These are phyloP conservation scores for Centropus unirufus DNA, from an alignment of 2,113 vertebrate genomes.

Conservation along the genomic window DNA sequence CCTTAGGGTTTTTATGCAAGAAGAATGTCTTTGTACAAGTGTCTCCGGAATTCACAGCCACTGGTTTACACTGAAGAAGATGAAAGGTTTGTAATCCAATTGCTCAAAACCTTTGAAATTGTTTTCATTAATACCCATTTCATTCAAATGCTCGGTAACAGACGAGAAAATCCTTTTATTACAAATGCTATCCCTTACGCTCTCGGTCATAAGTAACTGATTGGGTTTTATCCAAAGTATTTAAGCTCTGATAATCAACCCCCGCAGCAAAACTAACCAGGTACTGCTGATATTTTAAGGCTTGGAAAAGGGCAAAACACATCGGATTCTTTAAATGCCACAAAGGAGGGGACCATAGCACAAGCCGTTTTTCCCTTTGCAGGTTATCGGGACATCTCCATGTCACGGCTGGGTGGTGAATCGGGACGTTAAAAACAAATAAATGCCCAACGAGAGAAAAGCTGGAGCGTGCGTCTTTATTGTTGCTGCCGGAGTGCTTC, in stretches of 20 bases:
- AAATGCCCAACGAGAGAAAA: neutral
- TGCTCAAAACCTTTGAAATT: conserved; percentile 13
- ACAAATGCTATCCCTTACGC: neutral
- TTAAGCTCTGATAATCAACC: neutral
- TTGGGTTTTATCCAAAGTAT: neutral
- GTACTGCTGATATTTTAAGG: neutral
- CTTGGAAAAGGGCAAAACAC: neutral
- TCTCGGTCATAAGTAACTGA: neutral
- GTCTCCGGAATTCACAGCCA: neutral
- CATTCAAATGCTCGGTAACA: neutral
- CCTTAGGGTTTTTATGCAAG: neutral
- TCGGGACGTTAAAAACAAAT: rapidly evolving
- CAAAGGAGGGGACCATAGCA: neutral
- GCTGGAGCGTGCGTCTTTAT: rapidly evolving
- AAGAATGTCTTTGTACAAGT: neutral
- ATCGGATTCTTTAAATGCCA: neutral
- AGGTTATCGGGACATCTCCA: neutral
- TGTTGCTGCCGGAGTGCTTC: neutral
- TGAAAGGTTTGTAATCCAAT: conserved; percentile 5
- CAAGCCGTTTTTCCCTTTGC: neutral
- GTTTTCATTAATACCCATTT: neutral
- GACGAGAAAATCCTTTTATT: conserved; percentile 10
- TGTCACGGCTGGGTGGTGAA: neutral
- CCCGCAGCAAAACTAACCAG: neutral
- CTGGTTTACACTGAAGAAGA: neutral